Base-by-base conservation (phyloP, 2,888 invertebrate species). In the Laspeyria flexula region DNA sequence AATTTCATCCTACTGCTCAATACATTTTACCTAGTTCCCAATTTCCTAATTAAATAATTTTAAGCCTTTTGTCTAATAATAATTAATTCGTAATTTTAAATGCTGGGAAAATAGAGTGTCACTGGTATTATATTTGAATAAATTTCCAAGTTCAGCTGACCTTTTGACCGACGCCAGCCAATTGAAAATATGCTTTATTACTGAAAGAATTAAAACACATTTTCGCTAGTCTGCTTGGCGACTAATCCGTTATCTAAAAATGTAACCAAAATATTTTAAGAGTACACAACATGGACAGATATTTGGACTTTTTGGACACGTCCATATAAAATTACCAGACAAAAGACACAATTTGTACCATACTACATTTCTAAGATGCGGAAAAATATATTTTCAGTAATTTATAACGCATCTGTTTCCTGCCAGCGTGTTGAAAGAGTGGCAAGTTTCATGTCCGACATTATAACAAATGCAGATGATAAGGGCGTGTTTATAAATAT, bases 291-390 rank as follows among this genome's bases (percentile, higher is more conserved):
- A 25, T 25, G 25, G 25, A 25, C 25, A 25, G 25, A 25, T 7
- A 25, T 7, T 7, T 7, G 4, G 7, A 7, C 25, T 25, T 25
- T 25, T 4, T 25, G 25, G 25, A 25, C 25, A 25, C 25, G 7
- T 25, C 25, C 13, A 13, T 29, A 16, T 27, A 25, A 27, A 39
- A 27, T 27, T 34, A 44, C 18, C 12, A 51, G 55, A 46, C 44
- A 42, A 46, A 27, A 41, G 10, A 4, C 33, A 15, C 41, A 43
- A 30, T 57, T 67, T 53, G 45, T 66, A 58, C 55, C 44, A 37
- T 50, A 44, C 55, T 63, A 63, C 68, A 67, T 49, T 57, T 56
- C 53, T 54, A 59, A 60, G 43, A 43, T 44, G 55, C 55, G 49
- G 31, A 15, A 35, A 43, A 53, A 33, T 49, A 21, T 60, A 34